phyloP scores from a whole-genome alignment of 2,888 invertebrate genomes.

The Caenorhabditis sp. region DNA sequence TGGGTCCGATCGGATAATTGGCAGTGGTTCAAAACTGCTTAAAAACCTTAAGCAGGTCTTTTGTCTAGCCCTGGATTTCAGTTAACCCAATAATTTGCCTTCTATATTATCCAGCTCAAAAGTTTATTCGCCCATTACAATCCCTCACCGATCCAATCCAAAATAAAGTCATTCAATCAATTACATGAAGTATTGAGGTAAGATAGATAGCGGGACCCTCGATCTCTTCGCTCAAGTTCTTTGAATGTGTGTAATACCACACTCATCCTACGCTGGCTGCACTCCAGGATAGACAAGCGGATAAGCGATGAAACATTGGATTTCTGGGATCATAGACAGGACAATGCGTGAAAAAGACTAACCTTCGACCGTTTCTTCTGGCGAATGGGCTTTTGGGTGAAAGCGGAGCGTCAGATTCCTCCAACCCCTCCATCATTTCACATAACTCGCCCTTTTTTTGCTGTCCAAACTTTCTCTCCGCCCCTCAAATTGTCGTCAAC shows the following conservation, averaged over 20 bases:
- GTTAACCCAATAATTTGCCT: no score
- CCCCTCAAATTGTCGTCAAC: not conserved
- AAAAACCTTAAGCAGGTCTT: no score
- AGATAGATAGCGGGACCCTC: constrained; percentile 34
- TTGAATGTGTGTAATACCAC: constrained; percentile 48
- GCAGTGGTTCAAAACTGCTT: no score
- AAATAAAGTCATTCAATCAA: constrained; percentile 54
- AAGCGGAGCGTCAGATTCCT: constrained; percentile 42
- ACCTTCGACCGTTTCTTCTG: constrained; percentile 45
- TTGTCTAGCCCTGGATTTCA: no score
- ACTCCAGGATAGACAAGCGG: constrained; percentile 40
- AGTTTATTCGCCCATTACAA: not conserved
- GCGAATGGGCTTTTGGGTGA: constrained; percentile 48
- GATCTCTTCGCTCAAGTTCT: constrained; percentile 40
- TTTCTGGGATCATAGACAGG: no score
- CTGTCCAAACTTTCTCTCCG: not conserved
- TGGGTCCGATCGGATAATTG: no score
- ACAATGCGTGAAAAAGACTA: not conserved
- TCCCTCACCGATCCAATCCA: not conserved
- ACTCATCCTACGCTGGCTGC: constrained; percentile 52
- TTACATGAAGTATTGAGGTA: constrained; percentile 55
- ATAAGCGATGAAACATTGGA: constrained; percentile 51
- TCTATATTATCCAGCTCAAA: not conserved
- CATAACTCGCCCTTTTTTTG: constrained; percentile 22
- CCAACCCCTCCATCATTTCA: constrained; percentile 48